Evolutionary conservation across 2,797 vertebrate species (phyloP).

Genomic region (Trachurus trachurus): DNA sequence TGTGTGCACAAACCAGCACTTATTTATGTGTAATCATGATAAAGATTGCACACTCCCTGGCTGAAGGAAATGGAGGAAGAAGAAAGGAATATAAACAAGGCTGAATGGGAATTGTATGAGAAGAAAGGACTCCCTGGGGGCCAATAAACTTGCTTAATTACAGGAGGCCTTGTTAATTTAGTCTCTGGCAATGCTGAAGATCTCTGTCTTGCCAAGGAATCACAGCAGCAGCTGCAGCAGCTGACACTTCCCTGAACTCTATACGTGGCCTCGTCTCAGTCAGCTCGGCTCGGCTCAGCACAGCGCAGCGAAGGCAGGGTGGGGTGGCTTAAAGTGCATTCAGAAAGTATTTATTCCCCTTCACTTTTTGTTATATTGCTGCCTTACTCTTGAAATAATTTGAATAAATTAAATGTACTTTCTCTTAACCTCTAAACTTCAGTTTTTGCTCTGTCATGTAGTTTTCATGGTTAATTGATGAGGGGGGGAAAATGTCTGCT

Average conservation of each 20-base stretch:
- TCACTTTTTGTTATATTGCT: no score
- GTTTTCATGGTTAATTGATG: no score
- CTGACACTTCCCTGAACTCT: constrained; percentile 67
- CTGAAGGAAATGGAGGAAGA: constrained; percentile 50
- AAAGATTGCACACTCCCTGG: constrained; percentile 29
- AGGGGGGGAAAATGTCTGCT: no score
- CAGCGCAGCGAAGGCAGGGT: background rate
- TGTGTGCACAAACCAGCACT: constrained; percentile 17
- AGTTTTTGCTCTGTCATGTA: no score
- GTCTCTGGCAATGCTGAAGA: constrained; percentile 63
- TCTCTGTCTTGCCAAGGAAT: constrained; percentile 57
- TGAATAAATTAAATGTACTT: no score
- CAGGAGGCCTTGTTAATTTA: constrained; percentile 74
- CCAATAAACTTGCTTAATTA: constrained; percentile 81
- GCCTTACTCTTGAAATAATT: no score
- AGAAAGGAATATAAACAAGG: constrained; percentile 64
- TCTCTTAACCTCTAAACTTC: no score
- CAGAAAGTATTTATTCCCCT: no score
- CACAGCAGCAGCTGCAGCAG: constrained; percentile 55
- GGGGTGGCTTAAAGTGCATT: background rate
- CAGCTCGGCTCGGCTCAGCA: background rate
- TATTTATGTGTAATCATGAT: constrained; percentile 61
- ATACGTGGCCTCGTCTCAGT: constrained; percentile 35
- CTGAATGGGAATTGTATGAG: constrained; percentile 67
- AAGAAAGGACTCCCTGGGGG: constrained; percentile 63